Conservation (phyloP, 1,140 invertebrate species). For the Mizuhopecten yessoensis region DNA sequence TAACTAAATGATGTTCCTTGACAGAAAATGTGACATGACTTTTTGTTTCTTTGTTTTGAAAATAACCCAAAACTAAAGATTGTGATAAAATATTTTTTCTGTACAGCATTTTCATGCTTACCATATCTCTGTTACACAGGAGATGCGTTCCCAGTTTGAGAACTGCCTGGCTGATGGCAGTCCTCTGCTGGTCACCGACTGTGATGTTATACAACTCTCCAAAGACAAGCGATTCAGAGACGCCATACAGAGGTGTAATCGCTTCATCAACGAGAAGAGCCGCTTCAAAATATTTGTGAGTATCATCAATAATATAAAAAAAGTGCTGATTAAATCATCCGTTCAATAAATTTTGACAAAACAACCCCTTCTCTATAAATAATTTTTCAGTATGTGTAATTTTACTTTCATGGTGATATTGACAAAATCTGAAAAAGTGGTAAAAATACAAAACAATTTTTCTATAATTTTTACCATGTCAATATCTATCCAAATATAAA, state of each 20-base stretch:
- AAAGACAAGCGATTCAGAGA: conserved; percentile 76
- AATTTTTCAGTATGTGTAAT: no score
- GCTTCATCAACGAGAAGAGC: conserved; percentile 78
- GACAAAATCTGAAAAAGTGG: background rate
- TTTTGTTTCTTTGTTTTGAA: background rate
- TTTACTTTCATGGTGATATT: conserved; percentile 3
- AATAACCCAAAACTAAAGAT: no score
- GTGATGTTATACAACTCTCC: conserved; percentile 74
- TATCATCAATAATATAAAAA: conserved; percentile 46
- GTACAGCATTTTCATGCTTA: background rate
- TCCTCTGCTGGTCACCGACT: conserved; percentile 81
- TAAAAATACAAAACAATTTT: background rate
- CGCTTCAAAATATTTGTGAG: conserved; percentile 82
- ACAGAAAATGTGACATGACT: background rate
- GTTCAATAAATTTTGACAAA: background rate
- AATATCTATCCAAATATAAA: no score
- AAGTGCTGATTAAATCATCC: no score
- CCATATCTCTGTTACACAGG: conserved; percentile 69
- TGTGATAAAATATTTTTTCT: no score
- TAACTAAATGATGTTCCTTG: no score
- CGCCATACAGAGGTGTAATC: conserved; percentile 75
- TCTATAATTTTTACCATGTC: no score
- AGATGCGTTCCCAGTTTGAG: conserved; percentile 81
- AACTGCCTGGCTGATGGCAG: conserved; percentile 81
- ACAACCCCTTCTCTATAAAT: background rate